Percentiles rank a stretch among this genome's conserved stretches.
Conservation (phyloP, 2,888 invertebrate genomes). For the Halocaridina rubra region DNA sequence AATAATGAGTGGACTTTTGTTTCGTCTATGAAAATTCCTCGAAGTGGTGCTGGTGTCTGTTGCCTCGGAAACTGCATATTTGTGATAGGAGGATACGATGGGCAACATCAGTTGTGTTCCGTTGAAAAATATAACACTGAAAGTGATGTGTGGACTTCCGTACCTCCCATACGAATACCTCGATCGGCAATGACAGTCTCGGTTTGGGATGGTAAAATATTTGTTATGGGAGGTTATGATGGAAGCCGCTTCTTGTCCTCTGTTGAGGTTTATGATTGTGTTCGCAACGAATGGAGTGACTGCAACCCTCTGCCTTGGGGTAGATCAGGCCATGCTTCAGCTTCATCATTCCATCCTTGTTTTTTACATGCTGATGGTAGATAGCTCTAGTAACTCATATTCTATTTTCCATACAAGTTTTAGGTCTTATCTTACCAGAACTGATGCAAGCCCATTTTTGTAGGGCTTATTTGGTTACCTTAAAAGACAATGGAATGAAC, state of each 20-base stretch:
- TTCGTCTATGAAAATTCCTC: conserved; percentile 79
- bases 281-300: conserved; percentile 79
- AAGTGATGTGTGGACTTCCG: conserved; percentile 81
- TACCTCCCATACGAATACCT: conserved; percentile 81
- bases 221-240: conserved; percentile 93
- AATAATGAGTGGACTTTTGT: conserved; percentile 88
- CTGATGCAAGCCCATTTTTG: no score
- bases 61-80: conserved; percentile 88
- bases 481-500: no score
- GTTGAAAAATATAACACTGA: conserved; percentile 92
- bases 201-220: conserved; percentile 86
- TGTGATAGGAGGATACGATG: conserved; percentile 96
- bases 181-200: conserved; percentile 90
- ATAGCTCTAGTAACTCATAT: no score
- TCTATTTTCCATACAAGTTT: no score
- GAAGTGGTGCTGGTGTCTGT: conserved; percentile 86
- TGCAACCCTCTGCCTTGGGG: conserved; percentile 85
- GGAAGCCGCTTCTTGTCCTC: conserved; percentile 85
- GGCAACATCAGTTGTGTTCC: conserved; percentile 80
- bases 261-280: conserved; percentile 90
- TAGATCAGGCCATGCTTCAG: conserved; percentile 91
- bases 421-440: no score
- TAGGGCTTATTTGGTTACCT: no score
- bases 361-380: conserved; percentile 69
- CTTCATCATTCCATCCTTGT: conserved; percentile 84